Conservation (phyloP, 2,888 invertebrate genomes). For the Netelia melanura region DNA sequence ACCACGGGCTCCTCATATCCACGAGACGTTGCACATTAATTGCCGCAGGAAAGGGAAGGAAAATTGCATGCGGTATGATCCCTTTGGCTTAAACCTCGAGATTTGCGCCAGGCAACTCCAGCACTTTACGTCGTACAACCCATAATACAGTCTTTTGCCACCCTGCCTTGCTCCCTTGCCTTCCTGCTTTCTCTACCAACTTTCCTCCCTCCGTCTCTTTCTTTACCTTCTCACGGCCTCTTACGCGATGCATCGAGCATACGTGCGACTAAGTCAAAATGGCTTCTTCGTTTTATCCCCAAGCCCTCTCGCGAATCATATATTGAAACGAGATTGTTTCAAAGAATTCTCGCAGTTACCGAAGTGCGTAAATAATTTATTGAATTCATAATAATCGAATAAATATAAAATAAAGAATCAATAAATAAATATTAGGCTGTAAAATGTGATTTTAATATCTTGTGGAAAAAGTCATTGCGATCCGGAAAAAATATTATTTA, state of each 20-base stretch:
- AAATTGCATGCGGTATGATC: conserved; percentile 54
- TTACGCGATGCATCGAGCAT: neutral
- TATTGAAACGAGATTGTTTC: too few species aligned
- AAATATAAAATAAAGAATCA: too few species aligned
- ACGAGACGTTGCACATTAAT: conserved; percentile 60
- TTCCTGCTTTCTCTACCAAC: neutral
- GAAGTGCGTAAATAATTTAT: too few species aligned
- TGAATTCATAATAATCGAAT: too few species aligned
- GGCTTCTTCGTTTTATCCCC: too few species aligned
- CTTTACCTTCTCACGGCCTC: conserved; percentile 1
- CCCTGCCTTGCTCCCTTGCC: neutral
- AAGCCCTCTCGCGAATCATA: too few species aligned
- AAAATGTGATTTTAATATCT: too few species aligned
- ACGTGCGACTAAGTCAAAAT: neutral
- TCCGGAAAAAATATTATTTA: too few species aligned
- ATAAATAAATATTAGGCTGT: too few species aligned
- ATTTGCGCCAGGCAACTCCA: conserved; percentile 41
- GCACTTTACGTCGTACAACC: conserved; percentile 38
- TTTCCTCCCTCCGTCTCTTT: neutral
- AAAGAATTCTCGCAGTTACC: too few species aligned
- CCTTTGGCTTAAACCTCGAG: conserved; percentile 55
- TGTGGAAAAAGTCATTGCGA: too few species aligned
- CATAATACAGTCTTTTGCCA: conserved; percentile 18
- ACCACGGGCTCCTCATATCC: conserved; percentile 12
- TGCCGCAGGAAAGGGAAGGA: conserved; percentile 52